These are phyloP conservation scores for Camponotus fellah DNA, from an alignment of 2,888 invertebrate species.

Conservation along the genomic window DNA sequence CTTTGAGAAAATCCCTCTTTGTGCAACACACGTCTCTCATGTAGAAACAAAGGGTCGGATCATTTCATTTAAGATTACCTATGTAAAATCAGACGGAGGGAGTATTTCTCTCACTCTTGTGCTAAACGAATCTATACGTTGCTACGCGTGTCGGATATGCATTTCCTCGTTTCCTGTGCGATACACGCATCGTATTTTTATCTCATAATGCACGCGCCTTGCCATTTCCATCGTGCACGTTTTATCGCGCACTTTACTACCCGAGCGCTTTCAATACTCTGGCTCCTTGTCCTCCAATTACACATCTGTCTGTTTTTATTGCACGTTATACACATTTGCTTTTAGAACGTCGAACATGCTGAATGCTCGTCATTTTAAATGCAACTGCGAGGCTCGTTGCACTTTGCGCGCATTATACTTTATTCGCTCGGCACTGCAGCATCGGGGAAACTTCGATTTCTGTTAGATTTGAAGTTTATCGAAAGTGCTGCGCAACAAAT, in stretches of 20 bases:
- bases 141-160: background rate
- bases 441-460: constrained; percentile 20
- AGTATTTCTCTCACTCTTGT: constrained; percentile 33
- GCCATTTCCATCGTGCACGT: constrained; percentile 52
- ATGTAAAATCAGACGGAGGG: constrained; percentile 39
- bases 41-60: constrained; percentile 11
- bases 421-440: background rate
- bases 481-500: constrained; percentile 4
- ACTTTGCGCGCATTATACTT: background rate
- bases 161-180: constrained; percentile 39
- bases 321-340: constrained; percentile 43
- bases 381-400: constrained; percentile 1
- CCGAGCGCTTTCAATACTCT: constrained; percentile 27
- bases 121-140: constrained; percentile 42
- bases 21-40: constrained; percentile 6
- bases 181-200: constrained; percentile 44
- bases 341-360: constrained; percentile 8
- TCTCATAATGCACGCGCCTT: constrained; percentile 47
- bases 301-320: constrained; percentile 25
- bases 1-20: constrained; percentile 52
- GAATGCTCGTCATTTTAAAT: constrained; percentile 9
- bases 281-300: constrained; percentile 16
- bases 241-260: constrained; percentile 58
- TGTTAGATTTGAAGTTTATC: constrained; percentile 1
- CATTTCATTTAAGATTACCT: constrained; percentile 26